Percentiles rank a stretch among this genome's conserved stretches.
These are phyloP conservation scores for Spinus olivaceus DNA, from an alignment of 2,797 vertebrate species.

Conservation along the genomic window DNA sequence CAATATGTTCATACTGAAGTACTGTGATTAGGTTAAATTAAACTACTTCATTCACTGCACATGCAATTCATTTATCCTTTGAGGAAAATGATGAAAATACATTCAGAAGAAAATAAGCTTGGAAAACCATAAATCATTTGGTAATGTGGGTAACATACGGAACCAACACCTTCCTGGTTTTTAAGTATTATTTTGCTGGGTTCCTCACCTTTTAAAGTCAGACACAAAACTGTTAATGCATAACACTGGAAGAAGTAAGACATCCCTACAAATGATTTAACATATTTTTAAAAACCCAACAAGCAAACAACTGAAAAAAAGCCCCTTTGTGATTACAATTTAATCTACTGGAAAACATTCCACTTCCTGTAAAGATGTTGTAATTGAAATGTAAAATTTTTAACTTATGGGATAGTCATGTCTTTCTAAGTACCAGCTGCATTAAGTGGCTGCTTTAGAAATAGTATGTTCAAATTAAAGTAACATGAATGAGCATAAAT, in stretches of 20 bases:
- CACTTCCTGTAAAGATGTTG: constrained; percentile 44
- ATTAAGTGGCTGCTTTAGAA: constrained; percentile 71
- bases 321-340: not conserved
- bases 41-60: not conserved
- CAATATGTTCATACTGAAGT: not conserved
- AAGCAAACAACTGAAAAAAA: not conserved
- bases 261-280: not conserved
- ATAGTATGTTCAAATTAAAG: constrained; percentile 76
- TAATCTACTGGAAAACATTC: constrained; percentile 46
- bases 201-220: not conserved
- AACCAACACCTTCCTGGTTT: not conserved
- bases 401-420: constrained; percentile 66
- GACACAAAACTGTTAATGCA: not conserved
- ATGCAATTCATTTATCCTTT: not conserved
- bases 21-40: not conserved
- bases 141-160: not conserved
- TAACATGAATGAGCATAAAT: constrained; percentile 75
- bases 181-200: not conserved
- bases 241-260: not conserved
- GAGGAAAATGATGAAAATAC: not conserved
- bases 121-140: not conserved
- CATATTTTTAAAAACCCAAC: not conserved
- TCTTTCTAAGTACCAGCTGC: constrained; percentile 60
- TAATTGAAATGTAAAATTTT: constrained; percentile 64
- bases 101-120: not conserved